Evolutionary conservation across 2,888 invertebrate genomes (phyloP), one percentile per base, ranked within the genome.

Genomic region (Nemoura dubitans): DNA sequence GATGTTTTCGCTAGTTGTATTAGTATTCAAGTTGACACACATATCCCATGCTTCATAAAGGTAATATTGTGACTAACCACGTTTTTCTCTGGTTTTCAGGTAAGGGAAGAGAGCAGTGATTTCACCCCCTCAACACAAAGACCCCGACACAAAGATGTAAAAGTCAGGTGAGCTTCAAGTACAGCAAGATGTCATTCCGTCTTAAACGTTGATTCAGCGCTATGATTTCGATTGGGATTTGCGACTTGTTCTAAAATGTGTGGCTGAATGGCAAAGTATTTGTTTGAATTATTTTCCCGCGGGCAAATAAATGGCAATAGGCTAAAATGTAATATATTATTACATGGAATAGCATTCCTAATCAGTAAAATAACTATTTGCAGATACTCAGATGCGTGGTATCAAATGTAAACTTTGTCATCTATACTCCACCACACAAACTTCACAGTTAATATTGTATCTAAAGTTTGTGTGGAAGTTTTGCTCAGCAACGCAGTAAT

Each of bases 301-400:
- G 2, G 59, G 59, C 59, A 59, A 59, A 59, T 59, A 59, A 16
- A 59, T 59, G 10, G 21, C 14, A 21, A 59, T 59, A 59, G 21
- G 59, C 59, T 59, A 59, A 36, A 59, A 10, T 10, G 21, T 10
- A 59, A 59, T 59, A 7, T 59, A 59, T 59, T 59, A 59, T 59
- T 21, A 21, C 59, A 36, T 36, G 16, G 59, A 10, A 59, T 59
- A 59, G 59, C 59, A 59, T 21, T 59, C 59, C 2, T 59, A 59
- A 59, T 59, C 59, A 59, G 59, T 59, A 59, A 59, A 59, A 59
- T 59, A 59, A 59, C 59, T 59, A 59, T 59, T 59, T 59, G 59
- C 59, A 59, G 59, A 59, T 59, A 59, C 59, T 59, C 16, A 59
- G 10, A 59, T 59, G 59, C 59, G 59, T 59, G 59, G 59, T 59